Percentiles rank a stretch among this genome's conserved stretches.
Conservation (phyloP, 1,140 invertebrate genomes). For the Caenorhabditis inopinata region DNA sequence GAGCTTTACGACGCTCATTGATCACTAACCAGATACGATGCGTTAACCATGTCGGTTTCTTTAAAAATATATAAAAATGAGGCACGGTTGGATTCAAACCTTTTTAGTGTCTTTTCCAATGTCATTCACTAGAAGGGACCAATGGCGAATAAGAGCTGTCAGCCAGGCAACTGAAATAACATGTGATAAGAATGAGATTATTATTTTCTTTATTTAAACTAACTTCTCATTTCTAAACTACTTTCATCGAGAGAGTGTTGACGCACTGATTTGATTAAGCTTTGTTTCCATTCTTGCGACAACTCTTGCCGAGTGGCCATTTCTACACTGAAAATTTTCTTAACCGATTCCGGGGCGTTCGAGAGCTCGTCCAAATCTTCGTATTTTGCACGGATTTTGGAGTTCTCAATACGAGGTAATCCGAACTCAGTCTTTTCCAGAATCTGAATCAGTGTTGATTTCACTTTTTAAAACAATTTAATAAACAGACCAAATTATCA, state of each 20-base stretch:
- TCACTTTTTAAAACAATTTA: neutral
- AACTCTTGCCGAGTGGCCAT: slow-evolving; percentile 56
- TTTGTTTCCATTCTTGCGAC: slow-evolving; percentile 57
- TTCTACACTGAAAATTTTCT: slow-evolving; percentile 56
- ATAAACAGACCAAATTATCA: slow-evolving; percentile 54
- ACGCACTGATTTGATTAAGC: slow-evolving; percentile 52
- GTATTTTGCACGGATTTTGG: slow-evolving; percentile 54
- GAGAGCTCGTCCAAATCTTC: slow-evolving; percentile 54
- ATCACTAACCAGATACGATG: slow-evolving; percentile 56
- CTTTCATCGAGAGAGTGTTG: slow-evolving; percentile 53
- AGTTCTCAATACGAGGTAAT: slow-evolving; percentile 55
- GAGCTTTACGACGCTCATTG: slow-evolving; percentile 55
- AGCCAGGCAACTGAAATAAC: slow-evolving; percentile 60
- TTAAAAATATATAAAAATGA: neutral
- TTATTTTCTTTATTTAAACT: neutral
- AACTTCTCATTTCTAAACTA: slow-evolving; percentile 43
- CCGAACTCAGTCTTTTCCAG: slow-evolving; percentile 50
- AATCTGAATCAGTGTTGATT: slow-evolving; percentile 5
- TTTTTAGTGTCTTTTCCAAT: slow-evolving; percentile 48
- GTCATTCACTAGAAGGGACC: slow-evolving; percentile 61
- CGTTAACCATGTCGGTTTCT: slow-evolving; percentile 59
- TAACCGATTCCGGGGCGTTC: slow-evolving; percentile 60
- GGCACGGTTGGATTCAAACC: neutral
- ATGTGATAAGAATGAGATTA: neutral
- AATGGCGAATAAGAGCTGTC: slow-evolving; percentile 63